A percentile compares a stretch with the other conserved stretches of the same genome.
Evolutionary conservation across 2,797 vertebrate species (phyloP).

Genomic region (Argya squamiceps): DNA sequence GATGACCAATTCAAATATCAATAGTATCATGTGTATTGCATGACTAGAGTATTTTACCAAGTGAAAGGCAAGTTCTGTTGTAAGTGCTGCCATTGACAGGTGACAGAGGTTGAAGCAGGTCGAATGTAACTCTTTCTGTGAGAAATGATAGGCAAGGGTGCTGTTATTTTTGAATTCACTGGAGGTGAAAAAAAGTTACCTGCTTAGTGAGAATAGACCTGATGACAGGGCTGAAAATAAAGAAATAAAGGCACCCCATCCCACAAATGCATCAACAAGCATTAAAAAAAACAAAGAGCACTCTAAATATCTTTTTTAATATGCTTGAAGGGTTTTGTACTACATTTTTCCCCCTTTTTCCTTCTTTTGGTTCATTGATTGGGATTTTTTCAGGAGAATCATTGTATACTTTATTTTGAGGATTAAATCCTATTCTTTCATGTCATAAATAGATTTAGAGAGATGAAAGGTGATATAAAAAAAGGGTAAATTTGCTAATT

Average conservation of each 20-base stretch:
- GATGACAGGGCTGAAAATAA: not conserved
- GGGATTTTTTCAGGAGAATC: fast-evolving
- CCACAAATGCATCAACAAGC: not conserved
- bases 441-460: not conserved
- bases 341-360: fast-evolving
- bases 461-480: not conserved
- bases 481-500: not conserved
- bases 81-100: not conserved
- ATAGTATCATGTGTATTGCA: fast-evolving
- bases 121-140: fast-evolving
- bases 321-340: not conserved
- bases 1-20: not conserved
- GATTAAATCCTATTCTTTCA: not conserved
- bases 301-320: not conserved
- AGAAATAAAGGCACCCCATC: not conserved
- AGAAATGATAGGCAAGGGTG: not conserved
- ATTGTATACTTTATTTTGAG: not conserved
- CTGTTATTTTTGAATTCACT: not conserved
- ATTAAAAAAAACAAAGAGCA: not conserved
- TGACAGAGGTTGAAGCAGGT: not conserved
- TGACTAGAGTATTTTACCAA: not conserved
- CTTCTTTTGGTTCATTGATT: not conserved
- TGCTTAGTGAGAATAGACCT: not conserved
- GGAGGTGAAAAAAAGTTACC: not conserved
- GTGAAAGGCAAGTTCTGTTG: not conserved